Base-by-base conservation (phyloP, 2,797 vertebrate genomes). In the Lepilemur ruficaudatus region DNA sequence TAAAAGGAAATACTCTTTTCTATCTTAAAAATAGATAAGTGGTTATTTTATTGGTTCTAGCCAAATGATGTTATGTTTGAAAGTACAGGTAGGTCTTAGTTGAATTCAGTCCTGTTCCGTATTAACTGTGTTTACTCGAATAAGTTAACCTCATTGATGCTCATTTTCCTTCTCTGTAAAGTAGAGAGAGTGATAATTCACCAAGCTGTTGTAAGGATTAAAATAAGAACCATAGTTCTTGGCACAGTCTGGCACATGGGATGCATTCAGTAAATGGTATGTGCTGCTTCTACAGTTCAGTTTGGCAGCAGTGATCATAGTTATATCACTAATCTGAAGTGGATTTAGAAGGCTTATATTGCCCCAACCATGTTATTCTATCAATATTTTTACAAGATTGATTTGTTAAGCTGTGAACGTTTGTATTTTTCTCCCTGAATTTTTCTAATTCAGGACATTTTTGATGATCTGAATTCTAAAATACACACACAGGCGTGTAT, bases 391-490 rank as follows among this genome's bases (percentile, higher is more conserved):
- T 75, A 46, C 11, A 75, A 73, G 22, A 95, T 67, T 89, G 25
- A 95, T 67, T 92, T 76, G 50, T 11, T 91, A 79, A 57, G 32
- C 63, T 92, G 7, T 93, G 38, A 82, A 83, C 12, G 61, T 93
- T 73, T 91, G 35, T 75, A 69, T 86, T 91, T 92, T 80, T 38
- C 11, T 92, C 32, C 48, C 84, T 80, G 20, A 84, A 32, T 18
- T 84, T 90, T 91, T 65, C 17, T 84, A 72, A 87, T 61, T 81
- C 67, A 43, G 59, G 14, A 41, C 55, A 38, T 69, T 80, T 82
- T 81, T 96, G 72, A 83, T 92, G 23, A 3, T 84, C 50, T 69
- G 32, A 95, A 57, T 82, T 95, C 57, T 80, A 73, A 84, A 52
- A 85, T 63, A 84, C n/a, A 43, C 25, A 80, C 30, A 43, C 2